Base-by-base conservation (phyloP, 1,140 invertebrate species). In the Sinonovacula constricta region DNA sequence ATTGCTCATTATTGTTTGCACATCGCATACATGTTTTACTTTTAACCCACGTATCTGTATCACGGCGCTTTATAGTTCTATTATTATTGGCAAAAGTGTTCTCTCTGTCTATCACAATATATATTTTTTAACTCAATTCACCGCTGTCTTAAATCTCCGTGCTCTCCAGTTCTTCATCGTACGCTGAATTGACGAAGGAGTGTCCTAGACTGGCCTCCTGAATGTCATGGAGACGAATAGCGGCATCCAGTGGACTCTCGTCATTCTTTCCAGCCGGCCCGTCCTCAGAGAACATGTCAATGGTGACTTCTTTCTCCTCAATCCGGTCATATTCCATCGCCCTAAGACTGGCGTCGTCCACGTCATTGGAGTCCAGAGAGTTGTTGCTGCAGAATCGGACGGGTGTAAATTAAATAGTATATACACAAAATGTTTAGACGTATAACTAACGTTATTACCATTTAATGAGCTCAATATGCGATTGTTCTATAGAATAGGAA, bases 281-380 rank as follows among this genome's bases (percentile, higher is more conserved):
- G n/a, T 57, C 62, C 54, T 76, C 72, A 1, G n/a, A 56, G 30
- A 26, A 76, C 62, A 76, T 76, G 33, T 76, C 72, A 26, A 76
- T 49, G 18, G 28, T 67, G 14, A 56, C 53, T 34, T 59, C 72
- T 66, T 39, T 34, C 31, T 76, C 72, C 28, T 76, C 72, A 7
- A 66, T 33, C n/a, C 26, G 10, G 45, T 57, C 51, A 31, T 54
- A 54, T 10, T 22, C 31, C 2, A 18, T 22, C 7, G 39, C 51
- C 31, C 30, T 22, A 0, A 62, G 7, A 7, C 7, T 45, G 2
- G 30, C 30, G 1, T 54, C 33, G 30, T 60, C 72, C 3, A 76
- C 62, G 24, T 24, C 49, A 49, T 76, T 67, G 15, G 62, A 7
- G 53, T 76, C 72, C 2, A 76, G 26, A 7, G 72, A 76, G 30